phyloP scores from a whole-genome alignment of 1,140 invertebrate genomes.

The Pristionchus pacificus region DNA sequence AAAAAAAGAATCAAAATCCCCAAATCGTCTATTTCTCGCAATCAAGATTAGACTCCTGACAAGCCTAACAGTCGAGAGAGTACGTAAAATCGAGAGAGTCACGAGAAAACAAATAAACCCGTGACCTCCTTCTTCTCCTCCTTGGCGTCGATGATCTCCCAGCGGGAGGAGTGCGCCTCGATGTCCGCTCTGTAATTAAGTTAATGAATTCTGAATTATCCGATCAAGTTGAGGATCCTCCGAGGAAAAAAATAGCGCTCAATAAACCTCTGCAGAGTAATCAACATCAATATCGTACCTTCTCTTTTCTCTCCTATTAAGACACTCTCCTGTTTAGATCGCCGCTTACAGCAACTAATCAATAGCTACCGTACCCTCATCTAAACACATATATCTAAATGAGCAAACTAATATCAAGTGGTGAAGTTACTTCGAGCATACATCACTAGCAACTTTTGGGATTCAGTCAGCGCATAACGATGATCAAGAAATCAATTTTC shows the following conservation, averaged over 20 bases:
- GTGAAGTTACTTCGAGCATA: no score
- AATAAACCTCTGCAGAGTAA: no score
- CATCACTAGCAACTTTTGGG: no score
- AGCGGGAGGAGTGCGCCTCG: constrained; percentile 43
- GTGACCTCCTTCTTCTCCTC: constrained; percentile 26
- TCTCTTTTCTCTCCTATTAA: not conserved
- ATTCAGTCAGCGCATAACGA: not conserved
- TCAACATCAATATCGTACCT: no score
- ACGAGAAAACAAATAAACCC: no score
- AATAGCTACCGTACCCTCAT: not conserved
- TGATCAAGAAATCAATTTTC: not conserved
- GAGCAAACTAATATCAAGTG: no score
- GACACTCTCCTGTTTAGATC: not conserved
- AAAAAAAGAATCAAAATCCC: not conserved
- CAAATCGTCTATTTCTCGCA: not conserved
- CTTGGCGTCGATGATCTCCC: constrained; percentile 48
- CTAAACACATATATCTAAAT: not conserved
- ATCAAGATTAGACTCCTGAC: not conserved
- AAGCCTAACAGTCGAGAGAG: not conserved
- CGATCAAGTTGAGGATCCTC: not conserved
- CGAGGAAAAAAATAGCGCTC: constrained; percentile 3
- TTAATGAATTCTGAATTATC: not conserved
- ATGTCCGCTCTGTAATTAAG: constrained; percentile 40
- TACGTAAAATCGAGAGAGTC: no score
- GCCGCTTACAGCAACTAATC: not conserved